phyloP scores from a whole-genome alignment of 2,888 invertebrate species.

The Elysia crispata region DNA sequence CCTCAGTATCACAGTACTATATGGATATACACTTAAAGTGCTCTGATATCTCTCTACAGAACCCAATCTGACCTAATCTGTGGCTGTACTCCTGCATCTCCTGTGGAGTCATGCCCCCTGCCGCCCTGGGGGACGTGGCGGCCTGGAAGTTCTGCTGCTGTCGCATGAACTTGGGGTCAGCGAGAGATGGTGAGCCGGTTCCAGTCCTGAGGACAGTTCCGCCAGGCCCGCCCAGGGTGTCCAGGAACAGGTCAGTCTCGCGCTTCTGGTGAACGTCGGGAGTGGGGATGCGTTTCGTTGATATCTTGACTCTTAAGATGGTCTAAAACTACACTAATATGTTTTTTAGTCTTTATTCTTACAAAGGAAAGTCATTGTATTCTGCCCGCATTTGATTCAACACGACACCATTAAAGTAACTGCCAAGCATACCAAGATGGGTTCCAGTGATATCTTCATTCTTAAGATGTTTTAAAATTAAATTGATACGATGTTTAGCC shows the following conservation, averaged over 20 bases:
- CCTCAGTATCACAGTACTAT: too few relatives aligned
- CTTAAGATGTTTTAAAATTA: too few relatives aligned
- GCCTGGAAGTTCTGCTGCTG: slow-evolving; percentile 33
- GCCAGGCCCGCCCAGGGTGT: slow-evolving; percentile 46
- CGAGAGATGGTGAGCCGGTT: neutral
- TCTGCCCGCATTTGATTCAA: too few relatives aligned
- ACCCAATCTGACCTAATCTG: slow-evolving; percentile 37
- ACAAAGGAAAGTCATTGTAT: too few relatives aligned
- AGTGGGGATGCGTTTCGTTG: neutral
- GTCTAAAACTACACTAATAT: too few relatives aligned
- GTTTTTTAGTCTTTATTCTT: too few relatives aligned
- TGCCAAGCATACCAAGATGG: too few relatives aligned
- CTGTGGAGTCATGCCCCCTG: neutral
- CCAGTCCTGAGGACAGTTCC: slow-evolving; percentile 37
- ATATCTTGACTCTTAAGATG: too few relatives aligned
- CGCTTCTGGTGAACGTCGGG: slow-evolving; percentile 17
- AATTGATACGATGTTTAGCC: too few relatives aligned
- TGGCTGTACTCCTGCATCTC: slow-evolving; percentile 16
- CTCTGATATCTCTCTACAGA: neutral
- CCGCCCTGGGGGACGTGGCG: neutral
- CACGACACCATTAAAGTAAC: too few relatives aligned
- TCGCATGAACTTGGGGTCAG: neutral
- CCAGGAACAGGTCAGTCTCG: slow-evolving; percentile 43
- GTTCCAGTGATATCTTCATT: too few relatives aligned
- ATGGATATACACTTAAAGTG: too few relatives aligned